Percentiles rank a stretch among this genome's conserved stretches.
Conservation (phyloP, 2,888 invertebrate genomes). For the Brachylomia viminalis region DNA sequence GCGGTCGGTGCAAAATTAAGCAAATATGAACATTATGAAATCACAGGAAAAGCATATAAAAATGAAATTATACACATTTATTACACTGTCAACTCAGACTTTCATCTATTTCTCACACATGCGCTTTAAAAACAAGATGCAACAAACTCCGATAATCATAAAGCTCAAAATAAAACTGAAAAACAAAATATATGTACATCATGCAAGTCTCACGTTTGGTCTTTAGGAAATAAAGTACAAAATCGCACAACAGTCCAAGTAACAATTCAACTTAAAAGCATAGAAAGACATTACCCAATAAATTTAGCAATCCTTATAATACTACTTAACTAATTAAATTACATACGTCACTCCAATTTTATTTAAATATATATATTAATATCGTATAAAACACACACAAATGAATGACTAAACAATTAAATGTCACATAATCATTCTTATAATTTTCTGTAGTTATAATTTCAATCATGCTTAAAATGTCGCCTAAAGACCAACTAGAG, state of each 20-base stretch:
- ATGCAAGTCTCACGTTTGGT: slow-evolving; percentile 90
- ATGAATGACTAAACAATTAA: slow-evolving; percentile 58
- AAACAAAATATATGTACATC: slow-evolving; percentile 82
- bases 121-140: slow-evolving; percentile 84
- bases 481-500: slow-evolving; percentile 89
- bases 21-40: slow-evolving; percentile 89
- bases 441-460: slow-evolving; percentile 40
- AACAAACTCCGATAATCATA: slow-evolving; percentile 76
- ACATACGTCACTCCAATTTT: slow-evolving; percentile 81
- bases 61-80: slow-evolving; percentile 72
- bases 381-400: slow-evolving; percentile 64
- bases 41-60: slow-evolving; percentile 87
- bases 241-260: slow-evolving; percentile 70
- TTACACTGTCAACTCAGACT: slow-evolving; percentile 69
- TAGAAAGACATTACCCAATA: slow-evolving; percentile 87
- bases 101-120: slow-evolving; percentile 88
- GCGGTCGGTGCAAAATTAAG: slow-evolving; percentile 86
- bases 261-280: slow-evolving; percentile 78
- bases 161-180: slow-evolving; percentile 83
- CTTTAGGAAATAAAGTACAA: slow-evolving; percentile 87
- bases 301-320: slow-evolving; percentile 89
- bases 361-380: slow-evolving; percentile 65
- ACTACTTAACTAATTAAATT: slow-evolving; percentile 79
- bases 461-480: slow-evolving; percentile 77
- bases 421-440: slow-evolving; percentile 59